A percentile compares a stretch with the other conserved stretches of the same genome.
Conservation (phyloP, 2,888 invertebrate genomes). For the Drepanosiphum platanoidis region DNA sequence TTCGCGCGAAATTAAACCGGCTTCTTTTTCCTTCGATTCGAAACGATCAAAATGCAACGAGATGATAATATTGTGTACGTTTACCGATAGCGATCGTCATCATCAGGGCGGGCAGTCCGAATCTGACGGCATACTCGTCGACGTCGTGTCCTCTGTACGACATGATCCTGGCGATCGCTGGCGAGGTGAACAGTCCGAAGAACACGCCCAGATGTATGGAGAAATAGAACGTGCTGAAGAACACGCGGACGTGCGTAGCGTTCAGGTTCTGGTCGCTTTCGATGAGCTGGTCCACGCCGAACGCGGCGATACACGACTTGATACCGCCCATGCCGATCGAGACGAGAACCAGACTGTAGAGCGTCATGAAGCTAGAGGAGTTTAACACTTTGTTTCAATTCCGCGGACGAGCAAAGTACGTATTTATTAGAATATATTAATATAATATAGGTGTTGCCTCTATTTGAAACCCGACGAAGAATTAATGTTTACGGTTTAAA, state of each 20-base stretch:
- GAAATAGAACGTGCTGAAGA: constrained; percentile 87
- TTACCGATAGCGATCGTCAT: constrained; percentile 78
- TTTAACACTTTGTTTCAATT: background rate
- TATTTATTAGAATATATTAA: too few species aligned
- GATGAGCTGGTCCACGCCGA: constrained; percentile 78
- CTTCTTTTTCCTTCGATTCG: too few species aligned
- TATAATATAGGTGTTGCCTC: too few species aligned
- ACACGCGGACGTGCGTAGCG: constrained; percentile 69
- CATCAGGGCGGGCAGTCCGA: constrained; percentile 79
- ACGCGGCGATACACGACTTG: constrained; percentile 87
- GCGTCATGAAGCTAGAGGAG: constrained; percentile 4
- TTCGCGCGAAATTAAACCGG: too few species aligned
- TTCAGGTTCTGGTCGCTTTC: constrained; percentile 8
- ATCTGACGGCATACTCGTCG: constrained; percentile 77
- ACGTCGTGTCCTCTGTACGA: constrained; percentile 76
- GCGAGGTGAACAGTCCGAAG: constrained; percentile 77
- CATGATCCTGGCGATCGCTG: constrained; percentile 75
- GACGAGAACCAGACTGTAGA: constrained; percentile 28
- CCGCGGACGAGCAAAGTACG: too few species aligned
- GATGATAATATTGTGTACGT: too few species aligned
- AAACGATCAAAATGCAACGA: too few species aligned
- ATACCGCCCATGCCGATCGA: constrained; percentile 73
- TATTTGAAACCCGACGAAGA: too few species aligned
- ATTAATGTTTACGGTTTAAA: too few species aligned
- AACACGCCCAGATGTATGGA: constrained; percentile 79